Base-by-base conservation (phyloP, 2,113 vertebrate genomes). In the Synodontis membranacea region DNA sequence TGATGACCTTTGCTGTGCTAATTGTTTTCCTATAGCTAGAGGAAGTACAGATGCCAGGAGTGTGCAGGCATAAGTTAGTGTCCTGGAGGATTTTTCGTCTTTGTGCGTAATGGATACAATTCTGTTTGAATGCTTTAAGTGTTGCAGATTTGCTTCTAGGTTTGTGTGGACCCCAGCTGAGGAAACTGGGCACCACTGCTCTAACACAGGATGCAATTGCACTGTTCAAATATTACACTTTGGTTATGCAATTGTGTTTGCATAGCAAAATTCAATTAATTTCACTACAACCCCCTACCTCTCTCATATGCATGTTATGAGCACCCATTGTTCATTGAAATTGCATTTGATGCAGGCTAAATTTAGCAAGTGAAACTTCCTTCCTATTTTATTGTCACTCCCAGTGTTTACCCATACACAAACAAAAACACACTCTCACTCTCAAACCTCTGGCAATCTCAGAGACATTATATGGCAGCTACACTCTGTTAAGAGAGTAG, bases 381-480 rank as follows among this genome's bases (percentile, higher is more conserved):
- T 50, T 28, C 76, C 50, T 80, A 78, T 64, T 83, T 10, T 46
- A 66, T 66, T 68, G 28, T 23, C 25, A 46, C 52, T 58, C 39
- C 25, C 6, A 87, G 19, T 58, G 28, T 28, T 62, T 5, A 62
- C 15, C 58, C 52, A 75, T 9, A 39, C 54, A 64, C 70, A 42
- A 37, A 74, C 66, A 48, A 81, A 28, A n/a, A 74, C 28, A 74
- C 1, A 37, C n/a, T 62, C 80, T 48, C 34, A 56, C 48, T 5
- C 31, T 68, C 19, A 52, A 78, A 60, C 42, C 74, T 15, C 42
- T 66, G 58, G 74, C 76, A 46, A 85, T 78, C 74, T 79, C n/a
- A 66, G 66, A 79, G 58, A 34, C 12, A 64, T 76, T 64, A 78
- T 50, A 48, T 80, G 48, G 84, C 48, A 72, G 85, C 85, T 79